These are phyloP conservation scores for Himantopus leucocephalus DNA, from an alignment of 2,113 vertebrate species.

Conservation along the genomic window DNA sequence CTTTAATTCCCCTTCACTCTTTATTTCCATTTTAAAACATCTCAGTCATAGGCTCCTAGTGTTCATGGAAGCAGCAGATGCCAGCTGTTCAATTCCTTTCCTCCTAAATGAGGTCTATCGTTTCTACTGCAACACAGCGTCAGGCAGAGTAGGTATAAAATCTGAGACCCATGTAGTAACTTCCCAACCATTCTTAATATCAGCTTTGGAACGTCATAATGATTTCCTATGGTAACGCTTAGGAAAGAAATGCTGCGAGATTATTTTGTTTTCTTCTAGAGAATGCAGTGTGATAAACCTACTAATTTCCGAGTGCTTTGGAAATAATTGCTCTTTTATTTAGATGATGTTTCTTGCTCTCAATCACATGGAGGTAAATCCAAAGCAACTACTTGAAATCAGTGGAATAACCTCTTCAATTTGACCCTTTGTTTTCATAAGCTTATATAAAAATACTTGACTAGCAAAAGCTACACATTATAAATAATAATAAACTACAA, in stretches of 20 bases:
- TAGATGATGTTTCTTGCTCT: neutral
- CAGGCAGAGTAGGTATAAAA: neutral
- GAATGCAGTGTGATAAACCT: neutral
- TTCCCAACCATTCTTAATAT: neutral
- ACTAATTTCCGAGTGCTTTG: neutral
- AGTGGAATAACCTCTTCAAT: neutral
- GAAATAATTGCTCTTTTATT: slow-evolving; percentile 5
- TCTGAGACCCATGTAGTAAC: accelerated
- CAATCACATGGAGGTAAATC: neutral
- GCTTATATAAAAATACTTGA: neutral
- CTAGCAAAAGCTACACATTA: neutral
- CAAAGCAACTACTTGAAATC: slow-evolving; percentile 24
- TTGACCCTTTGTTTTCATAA: neutral
- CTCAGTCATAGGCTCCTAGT: neutral
- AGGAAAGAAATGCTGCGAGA: neutral
- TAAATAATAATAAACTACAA: slow-evolving; percentile 18
- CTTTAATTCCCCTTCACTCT: neutral
- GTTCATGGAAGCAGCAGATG: neutral
- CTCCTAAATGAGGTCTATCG: neutral
- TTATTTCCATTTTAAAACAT: neutral
- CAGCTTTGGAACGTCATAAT: neutral
- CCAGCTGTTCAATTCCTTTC: neutral
- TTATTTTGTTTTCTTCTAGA: neutral
- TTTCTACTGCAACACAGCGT: neutral
- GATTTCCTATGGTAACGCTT: neutral